These are phyloP conservation scores for Smutsia temminckii DNA, from an alignment of 2,797 vertebrate genomes.

Conservation along the genomic window DNA sequence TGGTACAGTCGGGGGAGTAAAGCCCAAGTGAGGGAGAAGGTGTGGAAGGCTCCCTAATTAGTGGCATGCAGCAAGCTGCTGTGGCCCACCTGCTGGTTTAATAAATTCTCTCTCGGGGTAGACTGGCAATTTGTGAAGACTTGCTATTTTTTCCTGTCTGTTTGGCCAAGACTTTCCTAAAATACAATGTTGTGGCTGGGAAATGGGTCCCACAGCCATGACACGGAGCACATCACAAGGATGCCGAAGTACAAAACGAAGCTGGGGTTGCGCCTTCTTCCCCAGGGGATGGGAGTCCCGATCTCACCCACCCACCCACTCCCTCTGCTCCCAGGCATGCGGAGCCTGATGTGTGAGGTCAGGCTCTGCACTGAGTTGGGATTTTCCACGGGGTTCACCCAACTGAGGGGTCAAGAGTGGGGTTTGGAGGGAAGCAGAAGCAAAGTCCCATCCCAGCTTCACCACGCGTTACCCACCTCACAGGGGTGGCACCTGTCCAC, in stretches of 20 bases:
- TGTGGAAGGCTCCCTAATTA: background rate
- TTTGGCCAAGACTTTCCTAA: background rate
- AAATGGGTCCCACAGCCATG: fast-evolving
- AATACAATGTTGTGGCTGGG: background rate
- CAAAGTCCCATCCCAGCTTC: background rate
- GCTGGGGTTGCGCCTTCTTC: fast-evolving
- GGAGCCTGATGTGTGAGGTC: fast-evolving
- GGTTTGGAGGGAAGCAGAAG: background rate
- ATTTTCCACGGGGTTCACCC: fast-evolving
- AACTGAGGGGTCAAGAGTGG: background rate
- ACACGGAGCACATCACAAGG: fast-evolving
- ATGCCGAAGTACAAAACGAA: fast-evolving
- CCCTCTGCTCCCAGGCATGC: fast-evolving
- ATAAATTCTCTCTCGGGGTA: fast-evolving
- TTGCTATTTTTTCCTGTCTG: background rate
- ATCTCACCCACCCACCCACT: fast-evolving
- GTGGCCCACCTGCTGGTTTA: fast-evolving
- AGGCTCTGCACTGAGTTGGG: fast-evolving
- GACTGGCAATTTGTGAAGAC: fast-evolving
- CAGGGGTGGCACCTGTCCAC: fast-evolving
- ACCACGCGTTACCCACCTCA: fast-evolving
- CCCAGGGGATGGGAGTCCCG: background rate
- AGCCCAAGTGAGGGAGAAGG: background rate
- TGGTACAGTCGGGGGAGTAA: fast-evolving
- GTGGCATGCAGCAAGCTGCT: fast-evolving